phyloP scores from a whole-genome alignment of 2,797 vertebrate genomes.

The Mastacembelus armatus region DNA sequence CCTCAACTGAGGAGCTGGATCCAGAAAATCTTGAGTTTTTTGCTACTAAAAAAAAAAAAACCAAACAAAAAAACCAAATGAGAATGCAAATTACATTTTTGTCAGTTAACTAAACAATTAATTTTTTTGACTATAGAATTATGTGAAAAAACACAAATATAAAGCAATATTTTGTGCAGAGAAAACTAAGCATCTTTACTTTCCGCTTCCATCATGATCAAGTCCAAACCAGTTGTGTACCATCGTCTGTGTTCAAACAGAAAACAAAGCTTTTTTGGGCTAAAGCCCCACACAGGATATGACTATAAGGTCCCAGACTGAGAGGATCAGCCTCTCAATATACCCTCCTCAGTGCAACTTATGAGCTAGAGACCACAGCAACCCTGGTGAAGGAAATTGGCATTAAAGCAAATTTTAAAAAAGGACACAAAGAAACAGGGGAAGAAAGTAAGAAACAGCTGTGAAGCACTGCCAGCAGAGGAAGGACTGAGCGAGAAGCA shows the following conservation, averaged over 20 bases:
- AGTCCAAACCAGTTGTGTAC: constrained; percentile 58
- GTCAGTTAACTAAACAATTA: not conserved
- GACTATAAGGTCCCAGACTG: constrained; percentile 78
- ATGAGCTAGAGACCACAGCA: constrained; percentile 66
- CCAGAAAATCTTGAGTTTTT: too few relatives aligned
- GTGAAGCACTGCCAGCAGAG: constrained; percentile 61
- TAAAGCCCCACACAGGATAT: constrained; percentile 81
- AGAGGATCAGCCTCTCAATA: constrained; percentile 80
- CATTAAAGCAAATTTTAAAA: constrained; percentile 62
- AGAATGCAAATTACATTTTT: too few relatives aligned
- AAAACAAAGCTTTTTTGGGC: constrained; percentile 63
- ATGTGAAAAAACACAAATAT: not conserved
- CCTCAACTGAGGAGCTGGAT: too few relatives aligned
- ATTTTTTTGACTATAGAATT: too few relatives aligned
- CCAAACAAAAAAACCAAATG: too few relatives aligned
- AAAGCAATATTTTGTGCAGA: constrained; percentile 4
- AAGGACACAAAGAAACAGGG: constrained; percentile 54
- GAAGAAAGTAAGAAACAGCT: constrained; percentile 47
- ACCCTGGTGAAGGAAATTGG: constrained; percentile 73
- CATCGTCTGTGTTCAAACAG: constrained; percentile 48
- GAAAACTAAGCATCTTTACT: constrained; percentile 1
- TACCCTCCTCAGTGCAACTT: constrained; percentile 75
- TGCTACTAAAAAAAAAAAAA: too few relatives aligned
- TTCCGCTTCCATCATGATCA: constrained; percentile 31
- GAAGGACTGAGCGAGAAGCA: constrained; percentile 42